These are phyloP conservation scores for Berghia stephanieae DNA, from an alignment of 1,140 invertebrate species.

Conservation along the genomic window DNA sequence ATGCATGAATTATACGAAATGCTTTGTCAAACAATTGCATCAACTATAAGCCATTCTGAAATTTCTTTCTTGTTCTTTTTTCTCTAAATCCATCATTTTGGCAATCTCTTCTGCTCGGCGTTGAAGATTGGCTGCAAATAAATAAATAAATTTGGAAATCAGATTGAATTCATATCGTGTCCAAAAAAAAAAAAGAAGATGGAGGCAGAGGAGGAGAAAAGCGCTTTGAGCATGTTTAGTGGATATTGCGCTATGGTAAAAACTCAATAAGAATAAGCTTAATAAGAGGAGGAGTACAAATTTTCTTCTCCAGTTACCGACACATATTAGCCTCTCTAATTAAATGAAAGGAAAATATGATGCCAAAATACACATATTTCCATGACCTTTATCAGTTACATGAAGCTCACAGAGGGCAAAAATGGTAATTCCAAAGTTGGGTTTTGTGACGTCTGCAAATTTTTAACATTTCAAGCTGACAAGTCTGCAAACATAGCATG, in stretches of 20 bases:
- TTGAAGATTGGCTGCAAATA: conserved; percentile 72
- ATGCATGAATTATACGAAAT: too few species aligned
- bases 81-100: conserved; percentile 81
- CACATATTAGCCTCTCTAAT: background rate
- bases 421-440: too few species aligned
- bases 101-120: conserved; percentile 84
- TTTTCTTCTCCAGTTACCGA: background rate
- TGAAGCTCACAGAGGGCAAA: too few species aligned
- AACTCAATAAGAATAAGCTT: background rate
- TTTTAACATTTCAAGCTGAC: too few species aligned
- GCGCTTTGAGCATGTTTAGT: too few species aligned
- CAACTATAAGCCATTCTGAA: conserved; percentile 63
- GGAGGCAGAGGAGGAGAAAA: too few species aligned
- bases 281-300: background rate
- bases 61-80: conserved; percentile 77
- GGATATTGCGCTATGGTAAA: too few species aligned
- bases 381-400: too few species aligned
- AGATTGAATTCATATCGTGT: background rate
- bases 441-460: too few species aligned
- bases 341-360: background rate
- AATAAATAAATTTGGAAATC: conserved; percentile 18
- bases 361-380: too few species aligned
- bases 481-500: too few species aligned
- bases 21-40: too few species aligned
- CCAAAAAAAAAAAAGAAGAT: background rate